Evolutionary conservation across 2,888 invertebrate genomes (phyloP).

Genomic region (Blera fallax): DNA sequence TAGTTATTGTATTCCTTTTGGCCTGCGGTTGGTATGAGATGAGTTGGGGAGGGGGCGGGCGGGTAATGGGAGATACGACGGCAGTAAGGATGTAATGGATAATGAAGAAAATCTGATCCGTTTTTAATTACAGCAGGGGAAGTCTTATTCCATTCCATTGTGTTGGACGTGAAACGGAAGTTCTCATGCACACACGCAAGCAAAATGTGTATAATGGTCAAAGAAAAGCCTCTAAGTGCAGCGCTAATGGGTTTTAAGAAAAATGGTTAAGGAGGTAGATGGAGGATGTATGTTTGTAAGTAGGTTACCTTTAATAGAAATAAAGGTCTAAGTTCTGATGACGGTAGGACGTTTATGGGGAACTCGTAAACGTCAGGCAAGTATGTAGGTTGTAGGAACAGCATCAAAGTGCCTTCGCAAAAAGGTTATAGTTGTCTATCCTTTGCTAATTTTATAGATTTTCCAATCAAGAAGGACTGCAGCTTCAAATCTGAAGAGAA

Average conservation of each 20-base stretch:
- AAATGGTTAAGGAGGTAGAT: background rate
- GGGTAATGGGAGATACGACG: background rate
- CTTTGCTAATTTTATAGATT: too few relatives aligned
- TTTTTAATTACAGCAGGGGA: conserved; percentile 56
- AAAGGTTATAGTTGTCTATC: too few relatives aligned
- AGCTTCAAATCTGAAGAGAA: too few relatives aligned
- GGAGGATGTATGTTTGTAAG: too few relatives aligned
- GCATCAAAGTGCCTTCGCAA: too few relatives aligned
- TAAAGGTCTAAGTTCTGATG: background rate
- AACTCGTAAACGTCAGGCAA: too few relatives aligned
- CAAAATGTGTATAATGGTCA: conserved; percentile 23
- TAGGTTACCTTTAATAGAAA: too few relatives aligned
- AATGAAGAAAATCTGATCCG: conserved; percentile 68
- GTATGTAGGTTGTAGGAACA: too few relatives aligned
- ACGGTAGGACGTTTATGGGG: background rate
- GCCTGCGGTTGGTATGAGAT: background rate
- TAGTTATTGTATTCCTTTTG: conserved; percentile 46
- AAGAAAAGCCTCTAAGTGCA: conserved; percentile 51
- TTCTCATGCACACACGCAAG: conserved; percentile 35
- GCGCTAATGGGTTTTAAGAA: conserved; percentile 46
- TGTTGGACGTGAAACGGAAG: conserved; percentile 28
- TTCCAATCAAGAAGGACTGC: too few relatives aligned
- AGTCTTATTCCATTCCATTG: background rate
- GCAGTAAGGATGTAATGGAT: conserved; percentile 44
- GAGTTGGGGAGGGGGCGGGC: background rate